Base-by-base conservation (phyloP, 2,113 vertebrate species). In the Stigmatopora nigra region DNA sequence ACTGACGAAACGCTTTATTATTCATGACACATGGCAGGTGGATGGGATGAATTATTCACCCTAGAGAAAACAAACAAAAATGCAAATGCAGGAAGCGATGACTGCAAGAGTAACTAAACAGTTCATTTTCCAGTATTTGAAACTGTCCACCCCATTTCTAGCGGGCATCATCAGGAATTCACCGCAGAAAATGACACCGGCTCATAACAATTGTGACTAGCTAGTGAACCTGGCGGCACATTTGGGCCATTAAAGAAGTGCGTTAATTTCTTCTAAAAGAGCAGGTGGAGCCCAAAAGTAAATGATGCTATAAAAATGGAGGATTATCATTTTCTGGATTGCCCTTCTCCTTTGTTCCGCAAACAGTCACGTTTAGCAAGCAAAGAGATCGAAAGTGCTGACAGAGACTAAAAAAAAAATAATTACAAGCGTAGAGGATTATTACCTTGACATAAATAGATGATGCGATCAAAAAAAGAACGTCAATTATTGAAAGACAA, bases 21-120 rank as follows among this genome's bases (percentile, higher is more conserved):
- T 45, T 67, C 9, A 25, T 57, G 65, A 68, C 51, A 47, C 9
- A 44, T 31, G 36, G 65, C 73, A 64, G 64, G 15, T 45, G 56
- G 71, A 60, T 63, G 61, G 4, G 7, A 45, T 47, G 49, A 67
- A 74, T 68, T 57, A 63, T 62, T 71, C 45, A 63, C 60, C 46
- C 22, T n/a, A 45, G 41, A 20, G 67, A 45, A 53, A 63, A 56
- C 22, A 31, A 31, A 56, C 53, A 69, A 46, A 70, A 25, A 20
- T 17, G 46, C 35, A 72, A 75, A 67, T 17, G 35, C 22, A 17
- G 38, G 38, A 41, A 35, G 60, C 36, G 47, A 63, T 53, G 69
- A 52, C 22, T 38, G 17, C 36, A 22, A 8, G 12, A 61, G 12
- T 61, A 22, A 45, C 19, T 25, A 56, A 56, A 56, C 22, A 8